These are phyloP conservation scores for Malurus alboscapulatus DNA, from an alignment of 2,113 vertebrate genomes.

Conservation along the genomic window DNA sequence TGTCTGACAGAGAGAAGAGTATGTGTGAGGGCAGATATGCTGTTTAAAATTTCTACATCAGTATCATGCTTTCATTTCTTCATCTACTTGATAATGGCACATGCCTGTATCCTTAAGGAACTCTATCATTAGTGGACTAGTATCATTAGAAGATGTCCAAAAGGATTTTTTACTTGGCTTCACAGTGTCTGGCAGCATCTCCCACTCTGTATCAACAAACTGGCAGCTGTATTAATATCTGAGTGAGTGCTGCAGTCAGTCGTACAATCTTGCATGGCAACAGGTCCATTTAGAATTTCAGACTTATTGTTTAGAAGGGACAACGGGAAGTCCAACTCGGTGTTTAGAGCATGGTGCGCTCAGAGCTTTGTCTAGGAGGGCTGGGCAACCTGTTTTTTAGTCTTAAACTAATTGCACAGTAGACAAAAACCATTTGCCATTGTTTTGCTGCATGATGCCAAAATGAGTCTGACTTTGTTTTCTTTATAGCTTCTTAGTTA, in stretches of 20 bases:
- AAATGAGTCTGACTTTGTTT: neutral
- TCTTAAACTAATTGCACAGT: neutral
- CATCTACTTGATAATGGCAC: neutral
- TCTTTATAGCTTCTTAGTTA: neutral
- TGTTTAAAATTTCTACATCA: neutral
- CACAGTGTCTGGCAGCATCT: neutral
- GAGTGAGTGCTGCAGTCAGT: neutral
- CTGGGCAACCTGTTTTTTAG: neutral
- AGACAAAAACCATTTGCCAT: neutral
- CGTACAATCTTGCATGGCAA: neutral
- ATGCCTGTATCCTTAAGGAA: neutral
- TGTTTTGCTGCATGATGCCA: neutral
- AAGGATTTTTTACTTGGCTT: neutral
- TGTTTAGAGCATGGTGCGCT: neutral
- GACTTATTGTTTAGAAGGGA: neutral
- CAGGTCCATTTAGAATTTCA: neutral
- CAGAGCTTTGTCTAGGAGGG: neutral
- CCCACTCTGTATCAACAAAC: neutral
- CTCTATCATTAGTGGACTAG: neutral
- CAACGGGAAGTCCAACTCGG: neutral
- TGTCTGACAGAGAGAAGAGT: neutral
- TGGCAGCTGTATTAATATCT: neutral
- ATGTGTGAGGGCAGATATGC: neutral
- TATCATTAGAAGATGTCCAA: neutral
- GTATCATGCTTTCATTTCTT: neutral